Evolutionary conservation across 1,140 invertebrate species (phyloP).

Genomic region (Drosophila sechellia): DNA sequence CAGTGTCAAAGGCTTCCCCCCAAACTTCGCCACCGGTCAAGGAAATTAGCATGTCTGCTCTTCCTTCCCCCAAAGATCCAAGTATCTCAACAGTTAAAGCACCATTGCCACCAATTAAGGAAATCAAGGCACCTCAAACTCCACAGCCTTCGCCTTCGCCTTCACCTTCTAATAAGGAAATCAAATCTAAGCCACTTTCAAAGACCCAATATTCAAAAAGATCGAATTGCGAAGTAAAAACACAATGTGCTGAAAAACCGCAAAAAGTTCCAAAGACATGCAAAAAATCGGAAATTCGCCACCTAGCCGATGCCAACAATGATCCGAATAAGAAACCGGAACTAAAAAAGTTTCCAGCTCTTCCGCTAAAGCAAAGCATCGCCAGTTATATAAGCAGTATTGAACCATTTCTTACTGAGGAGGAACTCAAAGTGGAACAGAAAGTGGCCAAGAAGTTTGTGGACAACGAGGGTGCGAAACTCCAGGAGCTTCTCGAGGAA

Average conservation of each 20-base stretch:
- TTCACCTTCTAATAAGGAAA: background rate
- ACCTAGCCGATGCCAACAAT: background rate
- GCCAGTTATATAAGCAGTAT: slow-evolving; percentile 46
- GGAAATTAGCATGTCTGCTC: background rate
- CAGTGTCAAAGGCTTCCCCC: background rate
- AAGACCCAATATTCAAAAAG: background rate
- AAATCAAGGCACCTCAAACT: background rate
- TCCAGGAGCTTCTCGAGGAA: slow-evolving; percentile 89
- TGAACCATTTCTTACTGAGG: slow-evolving; percentile 16
- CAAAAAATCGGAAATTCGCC: background rate
- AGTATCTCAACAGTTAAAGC: background rate
- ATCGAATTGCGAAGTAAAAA: background rate
- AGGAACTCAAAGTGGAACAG: slow-evolving; percentile 4
- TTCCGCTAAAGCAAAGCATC: slow-evolving; percentile 37
- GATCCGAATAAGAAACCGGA: background rate
- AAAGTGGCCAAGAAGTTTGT: slow-evolving; percentile 89
- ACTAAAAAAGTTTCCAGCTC: slow-evolving; percentile 38
- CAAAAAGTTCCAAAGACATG: background rate
- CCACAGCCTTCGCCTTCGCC: background rate
- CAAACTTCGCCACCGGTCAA: background rate
- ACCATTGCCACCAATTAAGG: background rate
- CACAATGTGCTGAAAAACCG: background rate
- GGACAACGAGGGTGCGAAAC: slow-evolving; percentile 87
- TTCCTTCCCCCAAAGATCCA: background rate
- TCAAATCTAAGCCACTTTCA: background rate